These are phyloP conservation scores for Strigamia maritima DNA, from an alignment of 2,888 invertebrate species.

Conservation along the genomic window DNA sequence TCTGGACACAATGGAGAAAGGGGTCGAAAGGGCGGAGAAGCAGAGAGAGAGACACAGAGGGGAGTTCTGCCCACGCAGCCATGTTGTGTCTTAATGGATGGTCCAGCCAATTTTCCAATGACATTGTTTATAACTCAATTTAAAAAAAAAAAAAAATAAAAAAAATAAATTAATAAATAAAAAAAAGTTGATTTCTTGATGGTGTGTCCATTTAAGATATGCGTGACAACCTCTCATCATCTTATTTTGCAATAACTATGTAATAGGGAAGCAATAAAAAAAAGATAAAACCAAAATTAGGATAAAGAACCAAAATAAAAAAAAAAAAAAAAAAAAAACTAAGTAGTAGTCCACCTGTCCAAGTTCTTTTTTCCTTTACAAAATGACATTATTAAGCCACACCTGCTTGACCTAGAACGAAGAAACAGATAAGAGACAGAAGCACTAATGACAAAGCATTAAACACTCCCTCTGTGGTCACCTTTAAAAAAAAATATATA, in stretches of 20 bases:
- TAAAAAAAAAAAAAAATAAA: neutral
- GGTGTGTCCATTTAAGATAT: neutral
- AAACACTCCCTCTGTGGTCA: conserved; percentile 23
- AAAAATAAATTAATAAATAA: neutral
- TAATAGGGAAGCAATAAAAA: conserved; percentile 6
- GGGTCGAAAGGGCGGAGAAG: conserved; percentile 14
- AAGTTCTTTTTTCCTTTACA: neutral
- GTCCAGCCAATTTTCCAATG: conserved; percentile 12
- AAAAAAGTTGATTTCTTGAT: neutral
- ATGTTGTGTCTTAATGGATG: conserved; percentile 9
- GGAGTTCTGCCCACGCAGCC: conserved; percentile 21
- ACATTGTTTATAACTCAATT: neutral
- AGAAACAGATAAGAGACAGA: conserved; percentile 19
- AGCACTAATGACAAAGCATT: conserved; percentile 21
- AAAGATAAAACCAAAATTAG: neutral
- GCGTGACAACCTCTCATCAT: conserved; percentile 1
- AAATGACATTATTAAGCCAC: conserved; percentile 21
- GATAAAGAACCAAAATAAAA: neutral
- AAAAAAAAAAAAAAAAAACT: neutral
- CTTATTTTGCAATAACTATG: neutral
- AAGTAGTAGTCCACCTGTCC: neutral
- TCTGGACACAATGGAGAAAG: conserved; percentile 24
- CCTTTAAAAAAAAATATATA: neutral
- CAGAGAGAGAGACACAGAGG: neutral
- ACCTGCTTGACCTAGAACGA: conserved; percentile 18